These are phyloP conservation scores for Smutsia temminckii DNA, from an alignment of 2,797 vertebrate genomes.

Conservation along the genomic window DNA sequence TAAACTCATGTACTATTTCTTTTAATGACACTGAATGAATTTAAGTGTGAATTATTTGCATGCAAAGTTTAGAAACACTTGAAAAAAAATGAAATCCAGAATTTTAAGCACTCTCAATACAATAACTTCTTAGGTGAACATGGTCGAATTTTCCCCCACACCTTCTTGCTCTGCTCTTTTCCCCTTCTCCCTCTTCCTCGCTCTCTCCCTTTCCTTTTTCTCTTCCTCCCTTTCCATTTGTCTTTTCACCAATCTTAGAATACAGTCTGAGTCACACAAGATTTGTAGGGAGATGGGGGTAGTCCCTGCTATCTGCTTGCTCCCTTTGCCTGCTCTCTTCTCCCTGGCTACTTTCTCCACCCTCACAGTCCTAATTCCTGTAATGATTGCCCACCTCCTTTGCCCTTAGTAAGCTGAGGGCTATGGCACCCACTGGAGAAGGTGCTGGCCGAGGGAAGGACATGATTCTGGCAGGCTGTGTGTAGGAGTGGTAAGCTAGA, in stretches of 20 bases:
- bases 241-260: not conserved
- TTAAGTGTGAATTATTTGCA: not conserved
- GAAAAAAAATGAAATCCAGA: not conserved
- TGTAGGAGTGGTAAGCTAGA: not conserved
- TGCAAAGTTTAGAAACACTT: not conserved
- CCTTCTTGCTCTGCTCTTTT: not conserved
- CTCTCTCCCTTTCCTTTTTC: not conserved
- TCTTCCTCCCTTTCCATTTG: not conserved
- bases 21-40: not conserved
- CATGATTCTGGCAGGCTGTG: not conserved
- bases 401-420: not conserved
- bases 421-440: not conserved
- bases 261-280: not conserved
- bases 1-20: not conserved
- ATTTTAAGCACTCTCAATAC: not conserved
- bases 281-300: not conserved
- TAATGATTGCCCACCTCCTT: not conserved
- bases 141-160: not conserved
- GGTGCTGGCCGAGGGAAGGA: not conserved
- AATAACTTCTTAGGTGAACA: not conserved
- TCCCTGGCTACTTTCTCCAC: not conserved
- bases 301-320: not conserved
- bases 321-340: not conserved
- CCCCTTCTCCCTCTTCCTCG: not conserved
- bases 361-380: not conserved